These are phyloP conservation scores for Centroberyx gerrardi DNA, from an alignment of 2,797 vertebrate genomes.

Conservation along the genomic window DNA sequence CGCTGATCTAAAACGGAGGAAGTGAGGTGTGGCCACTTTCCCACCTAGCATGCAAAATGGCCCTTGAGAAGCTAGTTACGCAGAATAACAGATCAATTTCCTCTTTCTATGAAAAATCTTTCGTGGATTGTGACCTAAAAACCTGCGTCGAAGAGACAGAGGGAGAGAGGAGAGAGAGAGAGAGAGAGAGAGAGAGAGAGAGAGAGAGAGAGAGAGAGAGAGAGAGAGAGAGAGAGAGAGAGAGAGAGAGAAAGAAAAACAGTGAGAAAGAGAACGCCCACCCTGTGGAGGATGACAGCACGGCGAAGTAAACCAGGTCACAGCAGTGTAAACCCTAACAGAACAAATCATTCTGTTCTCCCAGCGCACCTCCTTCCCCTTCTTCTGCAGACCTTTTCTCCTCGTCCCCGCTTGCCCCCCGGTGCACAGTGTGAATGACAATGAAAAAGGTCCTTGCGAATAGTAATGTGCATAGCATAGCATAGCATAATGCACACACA, in stretches of 20 bases:
- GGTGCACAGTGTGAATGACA: background rate
- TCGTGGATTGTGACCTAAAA: slow-evolving; percentile 54
- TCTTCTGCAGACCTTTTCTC: slow-evolving; percentile 33
- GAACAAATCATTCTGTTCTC: slow-evolving; percentile 64
- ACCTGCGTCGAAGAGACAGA: slow-evolving; percentile 35
- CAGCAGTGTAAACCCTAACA: slow-evolving; percentile 58
- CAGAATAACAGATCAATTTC: slow-evolving; percentile 5
- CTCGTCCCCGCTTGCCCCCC: background rate
- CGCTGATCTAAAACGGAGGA: slow-evolving; percentile 29
- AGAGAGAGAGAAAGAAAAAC: background rate
- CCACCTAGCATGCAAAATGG: background rate
- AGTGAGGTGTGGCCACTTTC: slow-evolving; percentile 22
- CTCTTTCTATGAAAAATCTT: slow-evolving; percentile 25
- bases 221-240: slow-evolving; percentile 26
- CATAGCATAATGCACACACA: background rate
- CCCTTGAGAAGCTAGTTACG: background rate
- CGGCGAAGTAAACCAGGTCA: slow-evolving; percentile 75
- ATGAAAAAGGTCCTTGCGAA: slow-evolving; percentile 16
- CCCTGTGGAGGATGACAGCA: slow-evolving; percentile 48
- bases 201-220: slow-evolving; percentile 28
- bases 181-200: background rate
- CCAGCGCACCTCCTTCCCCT: slow-evolving; percentile 39
- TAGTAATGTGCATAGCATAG: background rate
- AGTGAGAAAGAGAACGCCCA: slow-evolving; percentile 18
- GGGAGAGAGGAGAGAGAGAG: slow-evolving; percentile 22